Base-by-base conservation (phyloP, 1,140 invertebrate genomes). In the Cherax destructor region DNA sequence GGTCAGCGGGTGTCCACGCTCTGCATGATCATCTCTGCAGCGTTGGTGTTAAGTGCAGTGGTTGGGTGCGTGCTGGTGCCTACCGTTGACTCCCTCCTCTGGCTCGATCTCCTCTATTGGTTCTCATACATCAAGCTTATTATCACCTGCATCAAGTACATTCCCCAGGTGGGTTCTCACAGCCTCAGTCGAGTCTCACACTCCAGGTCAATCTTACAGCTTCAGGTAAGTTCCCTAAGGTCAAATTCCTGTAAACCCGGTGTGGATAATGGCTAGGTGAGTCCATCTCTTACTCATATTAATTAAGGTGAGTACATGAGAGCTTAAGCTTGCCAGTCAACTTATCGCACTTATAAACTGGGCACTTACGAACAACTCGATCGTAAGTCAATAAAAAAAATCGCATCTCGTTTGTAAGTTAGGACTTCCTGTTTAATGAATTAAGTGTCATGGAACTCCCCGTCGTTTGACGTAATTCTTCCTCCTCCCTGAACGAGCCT, bases 81-180 rank as follows among this genome's bases (percentile, higher is more conserved):
- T 9, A 49, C 65, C 0, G 86, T 91, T n/a, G 86, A 91, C 0
- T 9, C 41, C 59, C 95, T 96, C 0, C 95, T 99, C 10, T 99
- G 98, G 98, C 95, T 99, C 9, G 97, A 97, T 94, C 99, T 99
- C 94, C 95, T 99, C 0, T 98, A 98, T 94, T 97, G 96, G 94
- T 99, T 99, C 94, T 99, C 99, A 81, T 99, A 99, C 94, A 96
- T 99, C n/a, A 99, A 99, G 94, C 95, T 99, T 79, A 96, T 96
- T n/a, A 99, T 99, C 91, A 99, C 99, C 0, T 95, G 99, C 49
- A 99, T 99, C 86, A 99, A 99, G 96, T 99, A 99, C 94, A 96
- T 99, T 76, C 99, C 99, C n/a, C 97, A 97, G 95, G 96, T 92
- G 1, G 77, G 83, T 24, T 21, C 56, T 18, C 13, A 16, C 13